phyloP scores from a whole-genome alignment of 2,113 vertebrate species.

The Donacobius atricapilla region DNA sequence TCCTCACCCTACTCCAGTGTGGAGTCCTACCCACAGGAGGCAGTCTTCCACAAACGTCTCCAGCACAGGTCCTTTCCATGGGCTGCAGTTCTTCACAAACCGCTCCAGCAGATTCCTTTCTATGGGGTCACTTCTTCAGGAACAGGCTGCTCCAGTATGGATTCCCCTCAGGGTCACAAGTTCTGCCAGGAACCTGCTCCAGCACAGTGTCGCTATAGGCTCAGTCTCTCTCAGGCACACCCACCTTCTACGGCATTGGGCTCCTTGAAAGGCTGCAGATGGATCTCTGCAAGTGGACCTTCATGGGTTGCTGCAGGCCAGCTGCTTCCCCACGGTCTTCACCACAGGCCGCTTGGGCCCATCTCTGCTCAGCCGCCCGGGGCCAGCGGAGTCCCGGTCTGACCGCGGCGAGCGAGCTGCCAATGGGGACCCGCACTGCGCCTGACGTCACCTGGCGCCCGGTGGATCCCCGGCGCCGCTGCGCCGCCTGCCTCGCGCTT shows the following conservation, averaged over 20 bases:
- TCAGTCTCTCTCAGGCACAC: neutral
- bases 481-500: neutral
- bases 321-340: neutral
- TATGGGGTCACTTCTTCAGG: neutral
- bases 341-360: rapidly evolving
- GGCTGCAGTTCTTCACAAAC: neutral
- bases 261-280: neutral
- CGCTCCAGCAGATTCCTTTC: neutral
- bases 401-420: neutral
- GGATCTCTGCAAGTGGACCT: neutral
- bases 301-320: neutral
- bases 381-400: neutral
- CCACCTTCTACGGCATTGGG: rapidly evolving
- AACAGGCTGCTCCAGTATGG: neutral
- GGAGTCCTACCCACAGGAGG: neutral
- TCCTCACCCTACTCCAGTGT: neutral
- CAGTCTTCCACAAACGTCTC: neutral
- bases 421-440: rapidly evolving
- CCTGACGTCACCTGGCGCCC: neutral
- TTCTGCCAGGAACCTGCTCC: neutral
- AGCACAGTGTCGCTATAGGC: neutral
- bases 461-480: too few species aligned
- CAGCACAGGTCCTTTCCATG: neutral
- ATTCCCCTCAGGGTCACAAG: neutral
- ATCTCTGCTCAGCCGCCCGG: neutral